Base-by-base conservation (phyloP, 1,140 invertebrate species). In the Amyelois transitella region DNA sequence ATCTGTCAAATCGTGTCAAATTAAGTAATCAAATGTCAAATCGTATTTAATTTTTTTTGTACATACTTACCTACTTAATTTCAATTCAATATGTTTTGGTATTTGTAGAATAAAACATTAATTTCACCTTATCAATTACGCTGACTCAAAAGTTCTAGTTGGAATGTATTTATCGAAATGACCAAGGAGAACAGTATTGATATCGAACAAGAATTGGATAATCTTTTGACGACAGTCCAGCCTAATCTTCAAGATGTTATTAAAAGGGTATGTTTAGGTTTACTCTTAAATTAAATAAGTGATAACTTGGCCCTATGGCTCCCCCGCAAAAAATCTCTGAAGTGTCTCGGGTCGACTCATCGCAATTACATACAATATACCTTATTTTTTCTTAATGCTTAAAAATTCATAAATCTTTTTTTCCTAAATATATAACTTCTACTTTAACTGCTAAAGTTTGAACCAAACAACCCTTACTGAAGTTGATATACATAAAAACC, bases 171-270 rank as follows among this genome's bases (percentile, higher is more conserved):
- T 55, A 43, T 24, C 53, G 72, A 65, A 56, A 86, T 86, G 81
- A 72, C 77, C 25, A 81, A 86, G 51, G 78, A 86, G 69, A 78
- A 83, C 66, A 70, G 20, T 55, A 57, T 84, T 19, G 80, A 82
- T 69, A 82, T 86, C 58, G 75, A 78, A 52, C 64, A 85, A 52
- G 73, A 86, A 60, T 64, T 88, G 28, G 69, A 80, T 18, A 62
- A 84, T 45, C 77, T 86, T 32, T 60, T 88, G 45, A 84, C 81
- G 20, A 77, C 83, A 71, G 72, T 83, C 6, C 82, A 88, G 55
- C 85, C 85, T 18, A 75, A 84, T 58, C 72, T 88, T 44, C 85
- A 88, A 68, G 81, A 88, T 69, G 81, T 88, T 80, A 86, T 88
- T 60, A 88, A 88, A 77, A 74, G 85, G 68, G 85, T 86, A 81